Conservation (phyloP, 2,113 vertebrate species). For the Sitta europaea region DNA sequence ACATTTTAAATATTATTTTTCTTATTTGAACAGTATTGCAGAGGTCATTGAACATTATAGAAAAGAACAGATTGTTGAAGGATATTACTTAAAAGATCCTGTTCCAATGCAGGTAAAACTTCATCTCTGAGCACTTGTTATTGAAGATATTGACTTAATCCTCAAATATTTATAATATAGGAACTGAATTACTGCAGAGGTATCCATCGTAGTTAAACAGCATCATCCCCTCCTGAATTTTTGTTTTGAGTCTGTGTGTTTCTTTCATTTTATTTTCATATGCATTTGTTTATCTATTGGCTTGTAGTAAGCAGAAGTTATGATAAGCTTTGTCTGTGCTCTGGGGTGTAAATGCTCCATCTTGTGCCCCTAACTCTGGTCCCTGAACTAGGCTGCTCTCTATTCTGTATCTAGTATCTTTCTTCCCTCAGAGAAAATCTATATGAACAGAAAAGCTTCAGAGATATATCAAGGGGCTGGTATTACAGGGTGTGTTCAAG, state of each 20-base stretch:
- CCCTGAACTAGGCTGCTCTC: not conserved
- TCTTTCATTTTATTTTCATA: not conserved
- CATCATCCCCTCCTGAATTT: not conserved
- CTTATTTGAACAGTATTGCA: constrained; percentile 83
- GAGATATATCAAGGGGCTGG: not conserved
- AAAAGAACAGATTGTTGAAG: constrained; percentile 97
- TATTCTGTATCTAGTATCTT: not conserved
- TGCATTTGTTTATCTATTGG: not conserved
- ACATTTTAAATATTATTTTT: constrained; percentile 12
- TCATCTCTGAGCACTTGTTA: not conserved
- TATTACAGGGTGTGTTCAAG: not conserved
- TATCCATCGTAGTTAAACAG: not conserved
- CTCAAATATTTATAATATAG: not conserved
- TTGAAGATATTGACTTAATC: not conserved
- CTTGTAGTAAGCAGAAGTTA: not conserved
- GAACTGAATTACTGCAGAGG: not conserved
- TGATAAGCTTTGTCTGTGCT: not conserved
- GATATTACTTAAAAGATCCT: constrained; percentile 92
- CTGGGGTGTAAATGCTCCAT: not conserved
- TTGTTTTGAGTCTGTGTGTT: not conserved
- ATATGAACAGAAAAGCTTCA: not conserved
- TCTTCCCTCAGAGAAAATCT: not conserved
- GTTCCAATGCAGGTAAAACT: constrained; percentile 89
- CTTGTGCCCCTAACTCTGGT: not conserved
- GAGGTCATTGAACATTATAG: constrained; percentile 97